These are phyloP conservation scores for Picathartes gymnocephalus DNA, from an alignment of 2,113 vertebrate genomes.

Conservation along the genomic window DNA sequence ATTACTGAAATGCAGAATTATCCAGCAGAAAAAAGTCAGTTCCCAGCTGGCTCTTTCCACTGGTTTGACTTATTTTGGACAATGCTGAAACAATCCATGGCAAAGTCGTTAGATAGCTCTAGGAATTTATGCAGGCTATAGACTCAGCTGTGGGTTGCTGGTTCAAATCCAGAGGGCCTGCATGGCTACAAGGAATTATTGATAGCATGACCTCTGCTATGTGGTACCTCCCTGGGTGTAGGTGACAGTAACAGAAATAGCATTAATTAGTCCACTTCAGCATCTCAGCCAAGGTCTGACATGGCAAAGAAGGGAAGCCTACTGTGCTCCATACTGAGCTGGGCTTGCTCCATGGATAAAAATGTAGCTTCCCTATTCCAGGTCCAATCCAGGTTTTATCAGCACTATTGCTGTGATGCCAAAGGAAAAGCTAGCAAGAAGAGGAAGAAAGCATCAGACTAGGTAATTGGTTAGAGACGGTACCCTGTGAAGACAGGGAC, in stretches of 20 bases:
- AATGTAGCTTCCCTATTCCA: background rate
- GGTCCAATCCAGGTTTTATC: background rate
- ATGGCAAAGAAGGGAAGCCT: background rate
- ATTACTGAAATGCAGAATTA: background rate
- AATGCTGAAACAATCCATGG: background rate
- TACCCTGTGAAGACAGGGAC: conserved; percentile 16
- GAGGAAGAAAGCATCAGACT: background rate
- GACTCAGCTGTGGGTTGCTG: background rate
- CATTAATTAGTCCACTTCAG: background rate
- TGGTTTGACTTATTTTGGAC: background rate
- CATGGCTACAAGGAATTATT: background rate
- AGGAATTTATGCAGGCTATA: background rate
- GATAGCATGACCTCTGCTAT: background rate
- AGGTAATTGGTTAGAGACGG: conserved; percentile 20
- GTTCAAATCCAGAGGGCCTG: background rate
- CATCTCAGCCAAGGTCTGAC: background rate
- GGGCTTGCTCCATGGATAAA: background rate
- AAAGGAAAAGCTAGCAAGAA: background rate
- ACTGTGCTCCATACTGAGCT: background rate
- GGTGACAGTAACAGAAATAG: background rate
- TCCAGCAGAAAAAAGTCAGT: background rate
- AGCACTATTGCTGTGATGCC: background rate
- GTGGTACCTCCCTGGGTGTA: background rate
- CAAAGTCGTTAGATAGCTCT: background rate
- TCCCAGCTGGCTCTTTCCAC: background rate